Evolutionary conservation across 2,797 vertebrate species (phyloP).

Genomic region (Pagetopsis macropterus): DNA sequence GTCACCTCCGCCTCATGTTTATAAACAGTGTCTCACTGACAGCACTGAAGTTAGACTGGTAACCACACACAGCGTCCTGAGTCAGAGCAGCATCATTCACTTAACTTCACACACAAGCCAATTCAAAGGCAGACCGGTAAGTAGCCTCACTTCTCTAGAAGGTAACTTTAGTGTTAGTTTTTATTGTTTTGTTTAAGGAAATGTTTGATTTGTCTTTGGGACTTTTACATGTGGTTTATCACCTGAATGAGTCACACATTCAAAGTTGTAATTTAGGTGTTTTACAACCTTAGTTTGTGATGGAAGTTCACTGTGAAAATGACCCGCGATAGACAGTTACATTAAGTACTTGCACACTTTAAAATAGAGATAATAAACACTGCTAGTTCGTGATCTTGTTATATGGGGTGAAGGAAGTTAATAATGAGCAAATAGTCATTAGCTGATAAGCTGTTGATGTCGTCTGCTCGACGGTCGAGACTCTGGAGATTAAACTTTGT

Average conservation of each 20-base stretch:
- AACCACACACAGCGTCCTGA: slow-evolving; percentile 58
- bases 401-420: slow-evolving; percentile 1
- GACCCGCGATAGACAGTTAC: background rate
- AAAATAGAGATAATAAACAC: background rate
- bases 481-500: slow-evolving; percentile 28
- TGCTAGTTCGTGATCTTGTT: slow-evolving; percentile 19
- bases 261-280: background rate
- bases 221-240: slow-evolving; percentile 7
- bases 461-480: slow-evolving; percentile 30
- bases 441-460: slow-evolving; percentile 52
- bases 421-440: slow-evolving; percentile 1
- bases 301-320: background rate
- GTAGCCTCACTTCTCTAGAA: slow-evolving; percentile 37
- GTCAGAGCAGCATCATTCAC: slow-evolving; percentile 32
- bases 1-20: slow-evolving; percentile 80
- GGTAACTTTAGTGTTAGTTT: background rate
- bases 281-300: background rate
- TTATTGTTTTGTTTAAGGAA: background rate
- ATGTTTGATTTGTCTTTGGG: background rate
- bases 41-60: slow-evolving; percentile 58
- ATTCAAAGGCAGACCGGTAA: slow-evolving; percentile 67
- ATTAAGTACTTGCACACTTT: background rate
- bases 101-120: slow-evolving; percentile 53
- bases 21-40: slow-evolving; percentile 77
- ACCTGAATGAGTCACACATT: slow-evolving; percentile 10